These are phyloP conservation scores for Drosophila hydei DNA, from an alignment of 1,140 invertebrate genomes.

Conservation along the genomic window DNA sequence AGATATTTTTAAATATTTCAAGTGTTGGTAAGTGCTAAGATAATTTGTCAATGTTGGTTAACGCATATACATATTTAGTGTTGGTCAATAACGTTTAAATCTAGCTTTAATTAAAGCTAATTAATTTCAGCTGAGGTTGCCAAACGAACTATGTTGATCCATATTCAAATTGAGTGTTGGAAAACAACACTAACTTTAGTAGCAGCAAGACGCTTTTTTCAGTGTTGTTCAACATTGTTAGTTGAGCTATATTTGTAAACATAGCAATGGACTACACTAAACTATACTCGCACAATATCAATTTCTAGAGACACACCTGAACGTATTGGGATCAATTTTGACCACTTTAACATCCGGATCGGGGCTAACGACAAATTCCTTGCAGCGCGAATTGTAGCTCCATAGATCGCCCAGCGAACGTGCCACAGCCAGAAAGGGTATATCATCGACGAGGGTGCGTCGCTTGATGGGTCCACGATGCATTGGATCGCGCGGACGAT, in stretches of 20 bases:
- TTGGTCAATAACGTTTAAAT: neutral
- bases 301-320: slow-evolving; percentile 83
- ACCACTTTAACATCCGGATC: slow-evolving; percentile 97
- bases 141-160: no score
- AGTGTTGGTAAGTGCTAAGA: neutral
- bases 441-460: slow-evolving; percentile 95
- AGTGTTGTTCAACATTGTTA: neutral
- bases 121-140: no score
- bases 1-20: neutral
- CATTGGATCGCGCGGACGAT: slow-evolving; percentile 90
- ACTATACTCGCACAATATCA: neutral
- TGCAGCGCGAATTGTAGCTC: slow-evolving; percentile 96
- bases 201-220: no score
- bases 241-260: no score
- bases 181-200: neutral
- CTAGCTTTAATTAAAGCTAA: no score
- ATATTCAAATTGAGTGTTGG: neutral
- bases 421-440: slow-evolving; percentile 98
- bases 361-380: slow-evolving; percentile 98
- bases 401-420: slow-evolving; percentile 97
- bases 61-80: neutral
- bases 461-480: slow-evolving; percentile 91
- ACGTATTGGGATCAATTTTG: slow-evolving; percentile 91
- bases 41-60: no score
- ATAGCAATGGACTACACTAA: no score